phyloP scores from a whole-genome alignment of 2,113 vertebrate species.

The Syngnathus typhle region DNA sequence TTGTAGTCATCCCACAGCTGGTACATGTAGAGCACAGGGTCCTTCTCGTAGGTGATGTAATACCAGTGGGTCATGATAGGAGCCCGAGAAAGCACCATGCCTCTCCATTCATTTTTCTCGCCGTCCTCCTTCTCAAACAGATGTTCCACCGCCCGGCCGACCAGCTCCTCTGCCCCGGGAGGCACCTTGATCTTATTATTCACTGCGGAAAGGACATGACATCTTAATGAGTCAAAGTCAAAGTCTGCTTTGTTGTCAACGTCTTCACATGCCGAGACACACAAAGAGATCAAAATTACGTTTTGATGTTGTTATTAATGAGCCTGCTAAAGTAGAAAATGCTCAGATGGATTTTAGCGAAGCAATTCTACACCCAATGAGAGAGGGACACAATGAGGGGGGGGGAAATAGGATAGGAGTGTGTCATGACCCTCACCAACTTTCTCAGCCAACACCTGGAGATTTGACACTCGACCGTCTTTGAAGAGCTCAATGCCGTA shows the following conservation, averaged over 20 bases:
- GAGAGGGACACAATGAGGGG: background rate
- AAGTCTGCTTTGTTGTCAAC: too few relatives aligned
- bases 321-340: background rate
- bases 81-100: constrained; percentile 76
- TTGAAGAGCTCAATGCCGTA: constrained; percentile 80
- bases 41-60: constrained; percentile 80
- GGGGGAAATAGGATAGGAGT: background rate
- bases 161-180: constrained; percentile 73
- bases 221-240: constrained; percentile 15
- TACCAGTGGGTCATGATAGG: constrained; percentile 82
- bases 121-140: constrained; percentile 79
- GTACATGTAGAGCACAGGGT: constrained; percentile 80
- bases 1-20: constrained; percentile 79
- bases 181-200: constrained; percentile 78
- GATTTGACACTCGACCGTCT: constrained; percentile 72
- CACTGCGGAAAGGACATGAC: constrained; percentile 47
- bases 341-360: background rate
- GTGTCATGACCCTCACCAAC: constrained; percentile 61
- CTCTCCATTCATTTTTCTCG: constrained; percentile 78
- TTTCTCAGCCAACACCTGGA: constrained; percentile 74
- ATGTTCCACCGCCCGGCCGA: constrained; percentile 76
- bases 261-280: too few relatives aligned
- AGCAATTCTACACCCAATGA: background rate
- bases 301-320: too few relatives aligned
- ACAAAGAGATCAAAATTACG: too few relatives aligned